phyloP scores from a whole-genome alignment of 1,140 invertebrate genomes.

The Oryzaephilus surinamensis region DNA sequence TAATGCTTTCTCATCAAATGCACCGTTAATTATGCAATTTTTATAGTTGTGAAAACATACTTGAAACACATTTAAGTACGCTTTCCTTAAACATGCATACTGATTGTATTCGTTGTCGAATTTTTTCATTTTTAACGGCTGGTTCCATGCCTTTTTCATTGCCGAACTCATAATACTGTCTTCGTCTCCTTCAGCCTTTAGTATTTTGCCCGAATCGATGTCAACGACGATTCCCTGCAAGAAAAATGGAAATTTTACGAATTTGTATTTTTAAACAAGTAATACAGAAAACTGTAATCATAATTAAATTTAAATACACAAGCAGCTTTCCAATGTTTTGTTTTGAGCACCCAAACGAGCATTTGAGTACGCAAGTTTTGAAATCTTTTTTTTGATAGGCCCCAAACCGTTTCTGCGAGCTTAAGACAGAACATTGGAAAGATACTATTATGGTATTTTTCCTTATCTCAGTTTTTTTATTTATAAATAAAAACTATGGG shows the following conservation, averaged over 20 bases:
- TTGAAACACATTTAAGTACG: constrained; percentile 56
- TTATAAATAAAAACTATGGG: no score
- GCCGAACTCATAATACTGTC: constrained; percentile 49
- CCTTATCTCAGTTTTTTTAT: no score
- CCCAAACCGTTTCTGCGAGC: background rate
- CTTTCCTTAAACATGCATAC: constrained; percentile 50
- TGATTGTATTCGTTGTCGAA: constrained; percentile 35
- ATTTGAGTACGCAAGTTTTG: no score
- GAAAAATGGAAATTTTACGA: constrained; percentile 9
- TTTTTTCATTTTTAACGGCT: constrained; percentile 29
- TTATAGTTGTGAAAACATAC: constrained; percentile 51
- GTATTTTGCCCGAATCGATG: constrained; percentile 45
- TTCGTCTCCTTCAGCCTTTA: constrained; percentile 51
- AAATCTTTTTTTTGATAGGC: background rate
- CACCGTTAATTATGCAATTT: constrained; percentile 40
- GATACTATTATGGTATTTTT: no score
- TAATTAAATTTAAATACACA: background rate
- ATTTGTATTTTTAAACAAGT: constrained; percentile 1
- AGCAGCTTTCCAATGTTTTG: background rate
- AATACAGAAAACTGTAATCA: background rate
- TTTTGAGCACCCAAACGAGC: background rate
- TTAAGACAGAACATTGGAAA: no score
- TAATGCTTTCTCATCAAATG: constrained; percentile 43
- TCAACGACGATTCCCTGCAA: constrained; percentile 54
- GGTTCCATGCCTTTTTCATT: constrained; percentile 45